Evolutionary conservation across 2,797 vertebrate genomes (phyloP), one percentile per base, ranked within the genome.

Genomic region (Molothrus ater): DNA sequence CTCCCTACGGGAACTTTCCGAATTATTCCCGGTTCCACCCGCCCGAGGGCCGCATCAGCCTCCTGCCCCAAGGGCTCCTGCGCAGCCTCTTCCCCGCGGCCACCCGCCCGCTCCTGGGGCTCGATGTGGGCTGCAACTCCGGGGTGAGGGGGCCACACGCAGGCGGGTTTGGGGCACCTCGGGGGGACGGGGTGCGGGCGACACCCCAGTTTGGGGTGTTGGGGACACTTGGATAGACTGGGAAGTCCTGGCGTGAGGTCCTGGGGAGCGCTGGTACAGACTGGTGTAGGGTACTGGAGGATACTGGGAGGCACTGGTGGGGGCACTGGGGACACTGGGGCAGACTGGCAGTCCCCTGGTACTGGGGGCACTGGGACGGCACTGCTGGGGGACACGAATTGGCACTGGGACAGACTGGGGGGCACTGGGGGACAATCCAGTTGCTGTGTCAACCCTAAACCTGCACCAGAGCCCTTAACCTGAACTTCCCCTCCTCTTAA

Each of bases 111-210:
- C 69, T 86, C 11, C 81, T 91, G 7, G 88, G 74, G 32, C 88
- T 91, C 54, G 88, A 85, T 25, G 88, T 85, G 68, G 88, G 88
- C 54, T 90, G 88, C 74, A 90, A 90, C 68, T 90, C 88, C 40
- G 88, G 88, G 88, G 88, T 85, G 42, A 73, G 72, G 24, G 31
- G 2, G 32, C 29, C 40, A 17, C 47, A 2, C 16, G 57, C 54
- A 17, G 13, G 21, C 32, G 6, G 29, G 10, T 40, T 32, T 25
- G 57, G 66, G 16, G 11, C 38, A 6, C 32, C 16, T 5, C 19
- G 42, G 15, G 18, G 43, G 11, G 15, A 21, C 14, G 34, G 14
- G 4, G 4, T 13, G 60, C 25, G 28, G 28, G 8, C 26, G 0
- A 20, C 28, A 24, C 28, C 43, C 34, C 45, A 15, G 51, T 48